A percentile compares a stretch with the other conserved stretches of the same genome.
phyloP scores from a whole-genome alignment of 1,140 invertebrate genomes.

The Solen grandis region DNA sequence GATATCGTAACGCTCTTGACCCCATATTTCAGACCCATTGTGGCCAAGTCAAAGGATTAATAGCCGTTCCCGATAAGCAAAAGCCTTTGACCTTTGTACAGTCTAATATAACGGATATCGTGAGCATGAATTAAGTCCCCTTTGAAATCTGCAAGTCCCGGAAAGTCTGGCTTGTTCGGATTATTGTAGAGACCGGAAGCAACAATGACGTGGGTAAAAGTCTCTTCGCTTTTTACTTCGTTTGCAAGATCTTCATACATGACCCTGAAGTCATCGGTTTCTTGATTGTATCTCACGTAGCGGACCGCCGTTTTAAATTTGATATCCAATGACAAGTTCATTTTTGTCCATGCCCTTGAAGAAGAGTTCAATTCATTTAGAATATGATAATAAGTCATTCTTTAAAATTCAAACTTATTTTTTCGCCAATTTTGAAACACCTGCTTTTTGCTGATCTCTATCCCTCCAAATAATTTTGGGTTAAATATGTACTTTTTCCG shows the following conservation, averaged over 20 bases:
- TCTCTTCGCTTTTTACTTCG: neutral
- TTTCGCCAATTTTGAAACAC: too few relatives aligned
- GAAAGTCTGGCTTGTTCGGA: constrained; percentile 17
- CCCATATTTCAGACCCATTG: neutral
- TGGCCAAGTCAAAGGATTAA: neutral
- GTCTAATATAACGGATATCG: neutral
- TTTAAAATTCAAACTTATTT: too few relatives aligned
- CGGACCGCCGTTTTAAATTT: too few relatives aligned
- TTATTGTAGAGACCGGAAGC: constrained; percentile 11
- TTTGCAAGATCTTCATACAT: neutral
- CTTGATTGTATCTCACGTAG: neutral
- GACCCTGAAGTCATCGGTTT: neutral
- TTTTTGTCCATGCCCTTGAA: too few relatives aligned
- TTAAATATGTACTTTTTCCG: too few relatives aligned
- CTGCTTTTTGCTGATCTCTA: too few relatives aligned
- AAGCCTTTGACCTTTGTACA: neutral
- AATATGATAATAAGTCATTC: too few relatives aligned
- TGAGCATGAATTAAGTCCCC: constrained; percentile 4
- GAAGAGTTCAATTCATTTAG: too few relatives aligned
- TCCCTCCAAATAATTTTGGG: too few relatives aligned
- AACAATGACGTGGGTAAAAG: constrained; percentile 21
- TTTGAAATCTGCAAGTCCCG: constrained; percentile 2
- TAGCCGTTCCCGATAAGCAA: neutral
- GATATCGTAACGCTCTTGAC: neutral
- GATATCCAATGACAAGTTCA: too few relatives aligned